Percentiles rank a stretch among this genome's conserved stretches.
Conservation (phyloP, 2,797 vertebrate genomes). For the Garrulus glandarius region DNA sequence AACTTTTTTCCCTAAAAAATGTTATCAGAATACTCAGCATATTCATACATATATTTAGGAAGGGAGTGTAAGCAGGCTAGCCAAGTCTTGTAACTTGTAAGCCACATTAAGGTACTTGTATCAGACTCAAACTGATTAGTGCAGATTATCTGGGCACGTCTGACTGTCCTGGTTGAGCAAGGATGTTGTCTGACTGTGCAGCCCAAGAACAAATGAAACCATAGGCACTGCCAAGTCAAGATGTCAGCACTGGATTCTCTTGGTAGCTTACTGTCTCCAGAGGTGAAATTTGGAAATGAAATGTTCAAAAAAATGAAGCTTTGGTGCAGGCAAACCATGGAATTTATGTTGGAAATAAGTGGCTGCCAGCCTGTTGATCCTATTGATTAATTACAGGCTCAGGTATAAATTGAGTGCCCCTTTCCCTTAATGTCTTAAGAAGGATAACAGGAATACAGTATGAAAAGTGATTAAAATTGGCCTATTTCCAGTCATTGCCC, state of each 20-base stretch:
- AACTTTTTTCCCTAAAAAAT: not conserved
- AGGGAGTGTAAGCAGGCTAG: not conserved
- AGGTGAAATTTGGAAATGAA: not conserved
- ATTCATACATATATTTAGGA: not conserved
- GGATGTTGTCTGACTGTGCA: not conserved
- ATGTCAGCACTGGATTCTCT: not conserved
- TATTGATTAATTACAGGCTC: not conserved
- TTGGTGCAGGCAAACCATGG: not conserved
- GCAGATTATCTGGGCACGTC: not conserved
- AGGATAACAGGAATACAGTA: not conserved
- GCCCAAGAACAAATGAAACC: not conserved
- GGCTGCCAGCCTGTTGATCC: not conserved
- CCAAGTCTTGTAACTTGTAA: not conserved
- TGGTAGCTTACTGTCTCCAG: not conserved
- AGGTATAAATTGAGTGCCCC: not conserved
- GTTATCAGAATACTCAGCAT: not conserved
- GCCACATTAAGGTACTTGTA: not conserved
- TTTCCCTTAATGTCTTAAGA: not conserved
- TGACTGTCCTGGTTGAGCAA: not conserved
- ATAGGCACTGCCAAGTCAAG: not conserved
- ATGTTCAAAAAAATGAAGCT: not conserved
- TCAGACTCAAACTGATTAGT: not conserved
- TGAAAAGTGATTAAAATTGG: not conserved
- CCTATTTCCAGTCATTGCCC: not conserved
- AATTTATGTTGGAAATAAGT: not conserved